phyloP scores from a whole-genome alignment of 2,888 invertebrate genomes.

The Ophion obscuratus region DNA sequence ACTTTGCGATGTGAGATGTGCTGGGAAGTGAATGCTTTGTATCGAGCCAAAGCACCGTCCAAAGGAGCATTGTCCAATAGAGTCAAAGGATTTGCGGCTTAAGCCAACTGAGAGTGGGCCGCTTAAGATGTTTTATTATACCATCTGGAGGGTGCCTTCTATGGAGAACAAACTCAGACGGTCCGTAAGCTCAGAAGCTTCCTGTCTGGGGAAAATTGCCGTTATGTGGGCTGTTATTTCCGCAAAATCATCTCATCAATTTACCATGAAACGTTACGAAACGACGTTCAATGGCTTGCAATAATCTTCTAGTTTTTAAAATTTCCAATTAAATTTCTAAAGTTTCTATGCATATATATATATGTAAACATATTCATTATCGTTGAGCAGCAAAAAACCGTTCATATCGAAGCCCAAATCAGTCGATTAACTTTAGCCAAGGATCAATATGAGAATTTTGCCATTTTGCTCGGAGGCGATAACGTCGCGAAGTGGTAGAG shows the following conservation, averaged over 20 bases:
- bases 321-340: not conserved
- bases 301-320: not conserved
- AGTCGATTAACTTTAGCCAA: conserved; percentile 21
- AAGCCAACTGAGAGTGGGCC: not conserved
- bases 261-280: not conserved
- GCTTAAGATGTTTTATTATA: conserved; percentile 1
- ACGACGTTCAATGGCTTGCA: not conserved
- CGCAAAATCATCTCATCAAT: not conserved
- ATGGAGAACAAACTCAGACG: not conserved
- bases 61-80: not conserved
- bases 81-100: not conserved
- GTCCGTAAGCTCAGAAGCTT: not conserved
- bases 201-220: not conserved
- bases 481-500: conserved; percentile 37
- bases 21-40: not conserved
- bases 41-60: not conserved
- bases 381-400: not conserved
- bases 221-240: not conserved
- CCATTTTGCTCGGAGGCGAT: conserved; percentile 57
- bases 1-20: not conserved
- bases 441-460: conserved; percentile 34
- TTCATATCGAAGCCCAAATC: not conserved
- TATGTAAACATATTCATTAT: conserved; percentile 1
- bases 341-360: not conserved
- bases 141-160: not conserved